phyloP scores from a whole-genome alignment of 2,888 invertebrate species.

The Lamellibrachia columna region DNA sequence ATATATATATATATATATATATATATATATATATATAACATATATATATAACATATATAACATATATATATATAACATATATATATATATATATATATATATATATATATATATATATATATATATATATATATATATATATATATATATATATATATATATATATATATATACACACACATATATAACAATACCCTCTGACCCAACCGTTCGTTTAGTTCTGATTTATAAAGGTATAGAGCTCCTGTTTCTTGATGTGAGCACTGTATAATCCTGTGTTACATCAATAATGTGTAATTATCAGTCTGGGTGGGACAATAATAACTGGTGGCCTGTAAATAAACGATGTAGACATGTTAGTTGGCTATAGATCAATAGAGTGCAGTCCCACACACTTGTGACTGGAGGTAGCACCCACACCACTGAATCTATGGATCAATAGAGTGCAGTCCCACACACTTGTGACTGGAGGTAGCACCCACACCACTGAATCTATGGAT shows the following conservation, averaged over 20 bases:
- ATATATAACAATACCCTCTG: background rate
- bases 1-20: too few species aligned
- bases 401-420: background rate
- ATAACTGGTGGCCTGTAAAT: background rate
- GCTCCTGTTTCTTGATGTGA: background rate
- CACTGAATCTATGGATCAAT: background rate
- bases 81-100: too few species aligned
- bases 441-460: background rate
- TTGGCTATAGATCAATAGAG: background rate
- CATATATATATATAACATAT: too few species aligned
- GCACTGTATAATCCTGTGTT: background rate
- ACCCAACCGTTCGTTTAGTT: background rate
- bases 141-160: too few species aligned
- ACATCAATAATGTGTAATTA: conserved; percentile 6
- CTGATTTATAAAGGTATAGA: background rate
- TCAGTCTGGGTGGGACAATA: conserved; percentile 1
- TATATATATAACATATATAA: too few species aligned
- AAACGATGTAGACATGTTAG: background rate
- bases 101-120: too few species aligned
- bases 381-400: background rate
- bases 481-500: background rate
- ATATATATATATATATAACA: too few species aligned
- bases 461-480: background rate
- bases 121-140: too few species aligned
- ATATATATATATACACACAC: too few species aligned